These are phyloP conservation scores for Ammospiza caudacuta DNA, from an alignment of 2,113 vertebrate genomes.

Conservation along the genomic window DNA sequence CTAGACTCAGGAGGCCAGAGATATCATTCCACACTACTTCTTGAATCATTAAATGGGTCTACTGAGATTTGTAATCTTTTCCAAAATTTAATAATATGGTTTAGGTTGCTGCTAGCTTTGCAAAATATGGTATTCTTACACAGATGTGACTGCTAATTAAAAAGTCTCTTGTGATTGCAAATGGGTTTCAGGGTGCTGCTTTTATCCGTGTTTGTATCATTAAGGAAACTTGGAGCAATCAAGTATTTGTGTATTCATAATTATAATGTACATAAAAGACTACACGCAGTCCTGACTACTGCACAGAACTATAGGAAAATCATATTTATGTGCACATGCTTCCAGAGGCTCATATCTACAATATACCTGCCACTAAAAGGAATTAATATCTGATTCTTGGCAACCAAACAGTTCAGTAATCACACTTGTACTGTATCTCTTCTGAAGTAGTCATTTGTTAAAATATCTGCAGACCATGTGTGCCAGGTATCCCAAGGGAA, in stretches of 20 bases:
- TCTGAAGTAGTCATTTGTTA: not conserved
- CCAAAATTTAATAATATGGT: conserved; percentile 71
- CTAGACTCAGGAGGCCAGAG: conserved; percentile 40
- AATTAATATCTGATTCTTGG: not conserved
- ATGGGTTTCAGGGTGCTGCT: conserved; percentile 66
- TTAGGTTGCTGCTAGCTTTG: conserved; percentile 73
- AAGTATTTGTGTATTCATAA: conserved; percentile 59
- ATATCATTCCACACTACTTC: conserved; percentile 29
- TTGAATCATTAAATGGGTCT: conserved; percentile 64
- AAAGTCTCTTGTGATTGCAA: conserved; percentile 62
- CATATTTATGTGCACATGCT: not conserved
- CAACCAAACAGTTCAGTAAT: not conserved
- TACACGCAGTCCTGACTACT: not conserved
- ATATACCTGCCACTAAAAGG: not conserved
- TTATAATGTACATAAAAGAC: conserved; percentile 23
- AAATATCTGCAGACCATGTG: not conserved
- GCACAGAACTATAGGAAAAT: not conserved
- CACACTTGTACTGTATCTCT: not conserved
- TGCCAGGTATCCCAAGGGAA: not conserved
- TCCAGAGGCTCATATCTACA: not conserved
- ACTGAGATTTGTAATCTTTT: conserved; percentile 63
- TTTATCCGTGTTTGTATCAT: conserved; percentile 57
- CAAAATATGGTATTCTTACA: conserved; percentile 68
- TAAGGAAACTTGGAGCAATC: conserved; percentile 54
- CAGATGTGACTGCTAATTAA: conserved; percentile 79